Percentiles rank a stretch among this genome's conserved stretches.
Conservation (phyloP, 2,113 vertebrate genomes). For the Uria lomvia region DNA sequence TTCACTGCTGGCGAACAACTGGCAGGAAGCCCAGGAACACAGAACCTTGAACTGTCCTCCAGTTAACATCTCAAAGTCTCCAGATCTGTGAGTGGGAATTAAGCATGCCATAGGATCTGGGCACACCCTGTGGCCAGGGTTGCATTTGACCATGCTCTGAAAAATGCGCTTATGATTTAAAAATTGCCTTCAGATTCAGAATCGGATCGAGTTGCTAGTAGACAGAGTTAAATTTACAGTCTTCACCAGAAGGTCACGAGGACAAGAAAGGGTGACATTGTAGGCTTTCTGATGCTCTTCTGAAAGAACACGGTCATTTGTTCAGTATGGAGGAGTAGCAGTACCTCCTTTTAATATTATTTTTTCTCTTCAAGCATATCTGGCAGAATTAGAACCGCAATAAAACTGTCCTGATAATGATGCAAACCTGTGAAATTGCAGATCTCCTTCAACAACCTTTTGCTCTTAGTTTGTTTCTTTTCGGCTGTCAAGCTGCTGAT, state of each 20-base stretch:
- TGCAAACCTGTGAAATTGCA: not conserved
- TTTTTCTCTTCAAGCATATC: not conserved
- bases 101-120: not conserved
- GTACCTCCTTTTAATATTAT: not conserved
- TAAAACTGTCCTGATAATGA: conserved; percentile 19
- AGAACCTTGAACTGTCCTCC: not conserved
- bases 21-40: not conserved
- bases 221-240: not conserved
- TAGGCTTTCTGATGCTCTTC: not conserved
- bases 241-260: not conserved
- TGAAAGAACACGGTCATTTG: not conserved
- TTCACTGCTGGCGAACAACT: not conserved
- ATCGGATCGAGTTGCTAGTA: not conserved
- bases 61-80: not conserved
- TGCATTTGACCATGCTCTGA: not conserved
- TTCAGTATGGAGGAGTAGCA: not conserved
- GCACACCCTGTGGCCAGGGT: not conserved
- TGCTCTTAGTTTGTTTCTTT: conserved; percentile 5
- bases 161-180: not conserved
- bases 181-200: not conserved
- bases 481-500: not conserved
- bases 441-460: not conserved
- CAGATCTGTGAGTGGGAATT: not conserved
- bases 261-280: not conserved
- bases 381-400: not conserved